Base-by-base conservation (phyloP, 2,888 invertebrate genomes). In the Noctua pronuba region DNA sequence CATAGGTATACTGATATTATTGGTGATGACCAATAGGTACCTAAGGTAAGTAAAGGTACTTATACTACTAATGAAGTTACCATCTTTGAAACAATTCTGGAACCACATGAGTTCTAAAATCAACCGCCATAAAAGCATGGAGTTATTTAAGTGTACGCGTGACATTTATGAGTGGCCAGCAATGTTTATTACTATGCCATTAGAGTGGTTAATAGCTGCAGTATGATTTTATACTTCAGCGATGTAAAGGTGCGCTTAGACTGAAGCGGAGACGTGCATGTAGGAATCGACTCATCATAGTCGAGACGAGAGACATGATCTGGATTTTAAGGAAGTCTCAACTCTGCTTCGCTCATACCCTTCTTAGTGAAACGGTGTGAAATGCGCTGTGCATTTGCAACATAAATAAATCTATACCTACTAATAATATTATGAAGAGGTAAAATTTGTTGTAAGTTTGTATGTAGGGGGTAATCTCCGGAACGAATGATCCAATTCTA, bases 161-260 rank as follows among this genome's bases (percentile, higher is more conserved):
- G 75, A 77, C 65, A 58, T 84, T 88, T 76, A 87, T 58, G 79
- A 84, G n/a, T 35, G 38, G 49, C 67, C 44, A 55, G 38, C 44
- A 44, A 85, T 79, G 71, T 88, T 88, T 87, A 86, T 73, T 60
- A 35, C 76, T 49, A 24, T 31, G 70, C 77, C 73, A 88, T 86
- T 86, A 86, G 79, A 82, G 31, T 64, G 38, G 77, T 71, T 86
- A 75, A 77, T 77, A 71, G 74, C 67, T 71, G 73, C 79, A 64
- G 18, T 62, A 58, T 65, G 64, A 71, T 77, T 72, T 65, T 41
- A 28, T 18, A 46, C 2, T 28, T 0, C 16, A 58, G 44, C 35
- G 28, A 28, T 52, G 1, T 31, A 46, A 49, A 28, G 38, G 58
- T 16, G 31, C 11, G 18, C 24, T 46, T 44, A 0, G 6, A 35